phyloP scores from a whole-genome alignment of 1,140 invertebrate species.

The Brevipalpus yothersi region DNA sequence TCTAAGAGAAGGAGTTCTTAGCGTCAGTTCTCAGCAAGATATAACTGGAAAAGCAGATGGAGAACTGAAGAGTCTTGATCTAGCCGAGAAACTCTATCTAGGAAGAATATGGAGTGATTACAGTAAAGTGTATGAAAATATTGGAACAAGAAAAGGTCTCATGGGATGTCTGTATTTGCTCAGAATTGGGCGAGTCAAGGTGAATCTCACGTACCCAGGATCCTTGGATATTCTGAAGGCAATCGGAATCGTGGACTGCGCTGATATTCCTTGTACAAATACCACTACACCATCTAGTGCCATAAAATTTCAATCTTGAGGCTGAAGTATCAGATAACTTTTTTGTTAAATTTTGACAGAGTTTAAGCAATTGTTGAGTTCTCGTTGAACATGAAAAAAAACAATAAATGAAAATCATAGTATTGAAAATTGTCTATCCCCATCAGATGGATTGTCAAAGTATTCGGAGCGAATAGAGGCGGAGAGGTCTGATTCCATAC shows the following conservation, averaged over 20 bases:
- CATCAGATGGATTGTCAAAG: no score
- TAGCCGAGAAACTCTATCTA: constrained; percentile 51
- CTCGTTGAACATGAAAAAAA: no score
- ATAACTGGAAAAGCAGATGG: constrained; percentile 51
- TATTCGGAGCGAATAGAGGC: no score
- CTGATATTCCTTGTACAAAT: constrained; percentile 15
- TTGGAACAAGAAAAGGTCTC: constrained; percentile 50
- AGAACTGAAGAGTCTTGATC: constrained; percentile 49
- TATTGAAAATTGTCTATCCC: no score
- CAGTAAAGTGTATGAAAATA: constrained; percentile 51
- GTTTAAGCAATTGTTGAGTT: no score
- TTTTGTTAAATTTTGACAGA: no score
- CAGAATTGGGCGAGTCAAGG: constrained; percentile 39
- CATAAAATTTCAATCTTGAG: no score
- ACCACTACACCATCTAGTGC: neutral
- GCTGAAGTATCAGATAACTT: no score
- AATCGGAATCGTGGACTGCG: constrained; percentile 8
- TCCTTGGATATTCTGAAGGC: constrained; percentile 17
- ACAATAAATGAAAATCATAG: no score
- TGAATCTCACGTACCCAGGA: constrained; percentile 25
- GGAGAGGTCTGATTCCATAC: no score
- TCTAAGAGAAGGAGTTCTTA: constrained; percentile 53
- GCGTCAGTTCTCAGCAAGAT: constrained; percentile 50
- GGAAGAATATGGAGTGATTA: constrained; percentile 41
- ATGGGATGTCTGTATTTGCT: constrained; percentile 49